Evolutionary conservation across 2,113 vertebrate species (phyloP).

Genomic region (Anarrhichthys ocellatus): DNA sequence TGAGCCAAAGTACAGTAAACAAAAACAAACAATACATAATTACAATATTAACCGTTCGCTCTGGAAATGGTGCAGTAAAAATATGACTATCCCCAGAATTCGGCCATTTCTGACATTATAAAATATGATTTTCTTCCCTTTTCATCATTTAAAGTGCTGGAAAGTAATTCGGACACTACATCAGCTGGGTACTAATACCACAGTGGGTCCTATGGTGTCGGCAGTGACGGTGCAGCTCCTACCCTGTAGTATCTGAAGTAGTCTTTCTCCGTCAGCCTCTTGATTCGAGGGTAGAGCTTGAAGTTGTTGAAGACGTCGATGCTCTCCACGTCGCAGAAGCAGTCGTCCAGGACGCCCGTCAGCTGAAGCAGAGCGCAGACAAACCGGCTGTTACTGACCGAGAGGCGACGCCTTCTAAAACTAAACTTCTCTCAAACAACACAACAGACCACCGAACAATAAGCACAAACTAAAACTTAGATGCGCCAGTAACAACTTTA

Average conservation of each 20-base stretch:
- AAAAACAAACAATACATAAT: neutral
- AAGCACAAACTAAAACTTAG: fast-evolving
- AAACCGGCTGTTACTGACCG: neutral
- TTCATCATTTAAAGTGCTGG: neutral
- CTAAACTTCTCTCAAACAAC: neutral
- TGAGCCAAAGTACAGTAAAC: neutral
- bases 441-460: neutral
- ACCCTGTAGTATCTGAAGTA: constrained; percentile 99
- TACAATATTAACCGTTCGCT: neutral
- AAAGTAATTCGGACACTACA: too few species aligned
- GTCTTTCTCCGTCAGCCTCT: constrained; percentile 91
- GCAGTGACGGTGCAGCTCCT: constrained; percentile 36
- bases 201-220: neutral
- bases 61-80: neutral
- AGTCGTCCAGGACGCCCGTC: constrained; percentile 95
- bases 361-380: constrained; percentile 80
- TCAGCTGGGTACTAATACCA: neutral
- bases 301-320: constrained; percentile 98
- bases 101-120: neutral
- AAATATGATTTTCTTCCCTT: neutral
- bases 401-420: neutral
- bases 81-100: neutral
- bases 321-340: constrained; percentile 96
- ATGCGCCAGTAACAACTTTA: neutral
- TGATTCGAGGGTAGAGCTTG: constrained; percentile 93